These are phyloP conservation scores for Platypus cylindrus DNA, from an alignment of 2,888 invertebrate species.

Conservation along the genomic window DNA sequence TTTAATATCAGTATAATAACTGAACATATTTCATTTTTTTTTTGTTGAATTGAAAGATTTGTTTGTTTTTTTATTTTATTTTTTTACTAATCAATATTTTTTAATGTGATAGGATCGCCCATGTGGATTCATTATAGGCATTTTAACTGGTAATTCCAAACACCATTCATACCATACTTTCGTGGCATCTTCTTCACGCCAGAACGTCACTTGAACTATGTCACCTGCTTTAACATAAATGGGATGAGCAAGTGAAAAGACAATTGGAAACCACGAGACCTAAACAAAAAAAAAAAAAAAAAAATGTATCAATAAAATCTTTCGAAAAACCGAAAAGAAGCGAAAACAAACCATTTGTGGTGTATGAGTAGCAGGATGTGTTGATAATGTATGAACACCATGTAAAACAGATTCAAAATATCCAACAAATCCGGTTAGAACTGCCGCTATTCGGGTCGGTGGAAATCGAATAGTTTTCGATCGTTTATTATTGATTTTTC, in stretches of 20 bases:
- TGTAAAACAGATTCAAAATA: constrained; percentile 87
- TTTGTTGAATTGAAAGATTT: too few relatives aligned
- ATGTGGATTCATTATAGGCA: constrained; percentile 55
- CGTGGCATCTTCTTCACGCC: constrained; percentile 66
- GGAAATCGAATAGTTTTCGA: constrained; percentile 11
- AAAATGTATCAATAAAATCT: neutral
- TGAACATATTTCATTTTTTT: too few relatives aligned
- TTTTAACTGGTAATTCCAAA: constrained; percentile 46
- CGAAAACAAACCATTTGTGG: constrained; percentile 78
- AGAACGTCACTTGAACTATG: constrained; percentile 67
- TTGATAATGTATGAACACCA: constrained; percentile 75
- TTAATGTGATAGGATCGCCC: constrained; percentile 60
- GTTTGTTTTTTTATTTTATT: too few relatives aligned
- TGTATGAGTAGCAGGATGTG: constrained; percentile 79
- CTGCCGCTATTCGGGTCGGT: constrained; percentile 45
- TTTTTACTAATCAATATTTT: constrained; percentile 26
- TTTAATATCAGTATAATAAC: too few relatives aligned
- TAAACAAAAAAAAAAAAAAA: constrained; percentile 7
- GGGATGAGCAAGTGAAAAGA: constrained; percentile 39
- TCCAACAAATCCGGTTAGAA: constrained; percentile 90
- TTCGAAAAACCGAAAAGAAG: neutral
- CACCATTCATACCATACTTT: constrained; percentile 97
- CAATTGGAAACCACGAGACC: constrained; percentile 16
- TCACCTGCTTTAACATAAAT: constrained; percentile 58
- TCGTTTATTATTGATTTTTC: constrained; percentile 47